Evolutionary conservation across 2,113 vertebrate species (phyloP).

Genomic region (Rana temporaria): DNA sequence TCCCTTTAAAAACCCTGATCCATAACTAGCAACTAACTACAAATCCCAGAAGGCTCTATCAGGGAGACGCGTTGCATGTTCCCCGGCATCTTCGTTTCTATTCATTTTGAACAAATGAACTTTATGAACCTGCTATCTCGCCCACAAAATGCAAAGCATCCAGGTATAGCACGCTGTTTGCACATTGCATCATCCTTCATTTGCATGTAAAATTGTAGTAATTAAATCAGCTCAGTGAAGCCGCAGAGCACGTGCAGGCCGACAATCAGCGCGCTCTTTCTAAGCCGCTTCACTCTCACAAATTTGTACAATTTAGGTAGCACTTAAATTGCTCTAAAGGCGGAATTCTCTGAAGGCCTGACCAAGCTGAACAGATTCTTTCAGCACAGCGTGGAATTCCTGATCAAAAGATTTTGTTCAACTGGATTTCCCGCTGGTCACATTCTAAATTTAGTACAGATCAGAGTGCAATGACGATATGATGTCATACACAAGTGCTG

Average conservation of each 20-base stretch:
- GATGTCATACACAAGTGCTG: background rate
- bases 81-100: too few species aligned
- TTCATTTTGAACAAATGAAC: too few species aligned
- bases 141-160: conserved; percentile 5
- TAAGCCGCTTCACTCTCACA: too few species aligned
- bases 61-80: too few species aligned
- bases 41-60: too few species aligned
- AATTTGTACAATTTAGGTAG: background rate
- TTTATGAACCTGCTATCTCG: background rate
- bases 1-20: too few species aligned
- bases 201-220: background rate
- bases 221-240: background rate
- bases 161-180: background rate
- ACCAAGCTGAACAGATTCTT: background rate
- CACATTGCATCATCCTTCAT: background rate
- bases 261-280: background rate
- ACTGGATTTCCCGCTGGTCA: background rate
- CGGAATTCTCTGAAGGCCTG: too few species aligned
- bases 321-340: too few species aligned
- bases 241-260: background rate
- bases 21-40: too few species aligned
- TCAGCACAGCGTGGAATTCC: background rate
- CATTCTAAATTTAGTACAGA: conserved; percentile 11
- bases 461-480: background rate
- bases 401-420: background rate